phyloP scores from a whole-genome alignment of 2,113 vertebrate genomes.

The Mormyrus lacerda region DNA sequence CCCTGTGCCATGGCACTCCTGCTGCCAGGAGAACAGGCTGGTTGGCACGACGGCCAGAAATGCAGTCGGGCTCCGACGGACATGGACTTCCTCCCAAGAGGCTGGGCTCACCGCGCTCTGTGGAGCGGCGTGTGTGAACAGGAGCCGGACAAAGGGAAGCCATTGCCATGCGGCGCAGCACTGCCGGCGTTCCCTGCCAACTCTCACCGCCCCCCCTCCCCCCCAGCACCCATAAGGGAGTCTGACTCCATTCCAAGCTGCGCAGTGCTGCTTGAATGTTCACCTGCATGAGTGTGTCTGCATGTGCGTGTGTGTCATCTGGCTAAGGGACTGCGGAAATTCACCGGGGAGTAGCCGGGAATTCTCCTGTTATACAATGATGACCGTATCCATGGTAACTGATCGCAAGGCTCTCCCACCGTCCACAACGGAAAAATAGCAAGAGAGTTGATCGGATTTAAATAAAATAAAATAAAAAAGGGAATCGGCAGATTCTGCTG shows the following conservation, averaged over 20 bases:
- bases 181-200: not conserved
- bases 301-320: not conserved
- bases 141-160: not conserved
- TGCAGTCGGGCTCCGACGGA: not conserved
- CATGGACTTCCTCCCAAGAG: not conserved
- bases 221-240: not conserved
- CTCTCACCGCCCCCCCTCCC: not conserved
- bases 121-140: not conserved
- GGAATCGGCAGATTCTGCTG: not conserved
- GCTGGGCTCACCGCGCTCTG: not conserved
- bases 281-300: not conserved
- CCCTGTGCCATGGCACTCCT: not conserved
- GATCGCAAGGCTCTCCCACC: not conserved
- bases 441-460: not conserved
- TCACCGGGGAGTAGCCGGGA: not conserved
- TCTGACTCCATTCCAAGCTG: not conserved
- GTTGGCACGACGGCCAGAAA: not conserved
- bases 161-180: not conserved
- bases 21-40: not conserved
- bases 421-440: not conserved
- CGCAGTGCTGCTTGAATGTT: not conserved
- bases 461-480: not conserved
- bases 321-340: not conserved
- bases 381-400: conserved; percentile 1
- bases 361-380: not conserved